Evolutionary conservation across 2,113 vertebrate genomes (phyloP), one percentile per base, ranked within the genome.

Genomic region (Tamias sibiricus): DNA sequence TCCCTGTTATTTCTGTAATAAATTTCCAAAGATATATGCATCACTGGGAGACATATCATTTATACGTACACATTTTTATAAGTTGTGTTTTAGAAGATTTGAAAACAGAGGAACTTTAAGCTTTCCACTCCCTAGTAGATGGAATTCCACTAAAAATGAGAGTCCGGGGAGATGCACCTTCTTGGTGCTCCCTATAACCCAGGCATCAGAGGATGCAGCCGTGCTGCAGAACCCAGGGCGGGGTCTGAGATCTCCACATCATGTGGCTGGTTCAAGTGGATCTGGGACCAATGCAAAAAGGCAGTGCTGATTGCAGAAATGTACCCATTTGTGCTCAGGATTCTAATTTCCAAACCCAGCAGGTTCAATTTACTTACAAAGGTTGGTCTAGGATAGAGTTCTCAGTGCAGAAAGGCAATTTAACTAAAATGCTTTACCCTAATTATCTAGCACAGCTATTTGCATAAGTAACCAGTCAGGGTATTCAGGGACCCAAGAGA

Each of bases 341-440:
- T 28, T 94, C 90, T 92, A 92, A 94, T 97, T 96, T 97, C 59
- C 97, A 97, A 95, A 91, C 97, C 75, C 92, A 95, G 97, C 92
- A 94, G 96, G 91, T 88, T 93, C 96, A 69, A 62, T 92, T 94
- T 87, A 44, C 85, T 94, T 79, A 86, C 71, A 74, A 85, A 98
- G 95, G 87, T 91, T 97, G 96, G 76, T 62, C 93, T 90, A 75
- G 91, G 96, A 91, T 77, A 54, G 83, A 96, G 91, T 72, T 95
- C 89, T 88, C 19, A 26, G 86, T 69, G 52, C 37, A 91, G 91
- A 96, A 90, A 97, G 81, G 92, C 96, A 97, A 94, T 97, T 96
- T 79, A 85, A 79, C 76, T 87, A 82, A 96, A 97, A 91, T 54
- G 71, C 88, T 90, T 87, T 87, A 52, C 62, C 54, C 95, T 97